Base-by-base conservation (phyloP, 2,113 vertebrate species). In the Mastomys coucha region DNA sequence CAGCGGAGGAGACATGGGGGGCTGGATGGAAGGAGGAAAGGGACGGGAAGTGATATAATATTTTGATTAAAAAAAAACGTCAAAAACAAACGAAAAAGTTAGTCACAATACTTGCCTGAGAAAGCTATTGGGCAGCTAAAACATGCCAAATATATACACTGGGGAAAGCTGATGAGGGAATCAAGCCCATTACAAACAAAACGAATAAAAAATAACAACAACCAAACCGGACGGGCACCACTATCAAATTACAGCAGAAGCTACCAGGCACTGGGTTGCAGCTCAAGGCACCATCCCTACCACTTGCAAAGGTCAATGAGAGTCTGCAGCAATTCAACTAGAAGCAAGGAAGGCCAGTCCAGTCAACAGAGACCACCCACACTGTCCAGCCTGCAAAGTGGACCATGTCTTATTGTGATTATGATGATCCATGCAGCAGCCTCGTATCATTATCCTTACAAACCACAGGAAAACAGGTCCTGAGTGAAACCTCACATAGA, bases 311-410 rank as follows among this genome's bases (percentile, higher is more conserved):
- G 93, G 91, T 92, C 36, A 16, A 70, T 72, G 53, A 51, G 96
- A 92, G 84, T 88, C 81, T 76, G 36, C 19, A 60, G 89, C 51
- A 96, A 98, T 93, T 96, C 95, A 88, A 96, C 95, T 95, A 97
- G 20, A 88, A 88, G 63, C 65, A 89, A 97, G 7, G 42, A 70
- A 94, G 84, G 84, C 65, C 88, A 75, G 93, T 91, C 97, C 81
- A 45, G 90, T 70, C 94, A 96, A 93, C 49, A 85, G 56, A 96
- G 97, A 94, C 95, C 97, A 97, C 90, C 92, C 88, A 96, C 97
- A 96, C 73, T 94, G 96, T 88, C 96, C 91, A 82, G 42, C 89
- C 45, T 39, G 49, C 88, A 93, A 96, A 97, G 91, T 49, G 95
- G 88, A 95, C 91, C 77, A 94, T 82, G 95, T 93, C 91, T 92